A percentile compares a stretch with the other conserved stretches of the same genome.
Evolutionary conservation across 2,888 invertebrate genomes (phyloP).

Genomic region (Oligia strigilis): DNA sequence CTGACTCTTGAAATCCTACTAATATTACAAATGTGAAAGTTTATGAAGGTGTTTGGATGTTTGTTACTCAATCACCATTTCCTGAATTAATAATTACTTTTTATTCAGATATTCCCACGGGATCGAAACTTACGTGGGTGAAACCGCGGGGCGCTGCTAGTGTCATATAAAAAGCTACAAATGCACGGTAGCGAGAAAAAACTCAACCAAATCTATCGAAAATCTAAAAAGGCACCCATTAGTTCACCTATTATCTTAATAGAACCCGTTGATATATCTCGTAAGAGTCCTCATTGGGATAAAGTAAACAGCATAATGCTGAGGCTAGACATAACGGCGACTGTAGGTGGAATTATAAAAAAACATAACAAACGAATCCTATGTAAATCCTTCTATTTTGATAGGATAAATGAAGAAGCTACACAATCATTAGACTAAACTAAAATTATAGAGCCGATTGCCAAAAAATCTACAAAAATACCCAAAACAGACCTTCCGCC

Average conservation of each 20-base stretch:
- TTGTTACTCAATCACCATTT: too few species aligned
- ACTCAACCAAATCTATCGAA: too few species aligned
- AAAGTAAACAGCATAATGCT: not conserved
- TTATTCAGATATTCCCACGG: too few species aligned
- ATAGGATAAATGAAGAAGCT: slow-evolving; percentile 26
- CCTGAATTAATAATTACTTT: too few species aligned
- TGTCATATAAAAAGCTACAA: too few species aligned
- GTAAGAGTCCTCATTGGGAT: not conserved
- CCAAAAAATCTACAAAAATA: slow-evolving; percentile 1
- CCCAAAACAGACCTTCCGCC: slow-evolving; percentile 4
- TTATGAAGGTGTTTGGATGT: too few species aligned
- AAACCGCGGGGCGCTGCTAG: too few species aligned
- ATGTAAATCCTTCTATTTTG: slow-evolving; percentile 10
- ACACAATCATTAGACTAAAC: not conserved
- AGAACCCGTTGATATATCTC: not conserved
- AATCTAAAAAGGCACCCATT: too few species aligned
- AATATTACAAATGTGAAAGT: too few species aligned
- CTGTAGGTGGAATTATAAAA: not conserved
- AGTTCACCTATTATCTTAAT: not conserved
- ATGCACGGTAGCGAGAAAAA: too few species aligned
- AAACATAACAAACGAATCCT: slow-evolving; percentile 4
- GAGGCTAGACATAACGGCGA: slow-evolving; percentile 16
- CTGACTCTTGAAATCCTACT: too few species aligned
- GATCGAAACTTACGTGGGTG: too few species aligned
- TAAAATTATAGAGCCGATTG: not conserved